A percentile compares a stretch with the other conserved stretches of the same genome.
Conservation (phyloP, 2,888 invertebrate species). For the Diachrysia chrysitis region DNA sequence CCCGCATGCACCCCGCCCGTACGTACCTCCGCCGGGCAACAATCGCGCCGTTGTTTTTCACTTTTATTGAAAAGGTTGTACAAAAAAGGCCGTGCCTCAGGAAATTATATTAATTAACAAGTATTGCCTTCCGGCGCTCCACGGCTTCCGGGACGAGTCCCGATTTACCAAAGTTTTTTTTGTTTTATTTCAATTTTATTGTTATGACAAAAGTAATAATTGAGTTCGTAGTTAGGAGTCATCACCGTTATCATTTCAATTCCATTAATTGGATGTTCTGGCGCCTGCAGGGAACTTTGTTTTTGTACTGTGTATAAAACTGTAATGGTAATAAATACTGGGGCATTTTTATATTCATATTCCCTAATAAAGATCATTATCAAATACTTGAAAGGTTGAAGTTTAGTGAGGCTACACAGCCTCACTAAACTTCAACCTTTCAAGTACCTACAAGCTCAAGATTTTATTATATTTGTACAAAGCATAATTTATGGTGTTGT, state of each 20-base stretch:
- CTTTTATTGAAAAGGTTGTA: constrained; percentile 39
- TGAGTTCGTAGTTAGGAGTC: constrained; percentile 13
- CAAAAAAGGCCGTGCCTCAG: constrained; percentile 22
- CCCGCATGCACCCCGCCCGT: background rate
- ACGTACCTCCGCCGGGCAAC: background rate
- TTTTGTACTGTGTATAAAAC: background rate
- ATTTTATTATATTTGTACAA: too few relatives aligned
- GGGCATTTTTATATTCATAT: too few relatives aligned
- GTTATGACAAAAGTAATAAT: constrained; percentile 27
- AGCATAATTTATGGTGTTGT: too few relatives aligned
- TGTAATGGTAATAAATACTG: too few relatives aligned
- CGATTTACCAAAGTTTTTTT: constrained; percentile 26
- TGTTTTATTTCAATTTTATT: constrained; percentile 14
- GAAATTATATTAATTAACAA: constrained; percentile 53
- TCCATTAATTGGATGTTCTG: constrained; percentile 23
- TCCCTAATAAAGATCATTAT: too few relatives aligned
- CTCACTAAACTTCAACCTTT: too few relatives aligned
- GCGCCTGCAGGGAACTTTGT: constrained; percentile 3
- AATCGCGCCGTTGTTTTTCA: constrained; percentile 25
- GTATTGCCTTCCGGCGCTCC: constrained; percentile 41
- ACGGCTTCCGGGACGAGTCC: constrained; percentile 26
- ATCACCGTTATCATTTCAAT: constrained; percentile 24
- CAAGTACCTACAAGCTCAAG: too few relatives aligned
- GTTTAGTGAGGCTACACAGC: too few relatives aligned
- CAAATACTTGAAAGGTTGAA: too few relatives aligned